phyloP scores from a whole-genome alignment of 1,140 invertebrate genomes.

The Ceratitis capitata region DNA sequence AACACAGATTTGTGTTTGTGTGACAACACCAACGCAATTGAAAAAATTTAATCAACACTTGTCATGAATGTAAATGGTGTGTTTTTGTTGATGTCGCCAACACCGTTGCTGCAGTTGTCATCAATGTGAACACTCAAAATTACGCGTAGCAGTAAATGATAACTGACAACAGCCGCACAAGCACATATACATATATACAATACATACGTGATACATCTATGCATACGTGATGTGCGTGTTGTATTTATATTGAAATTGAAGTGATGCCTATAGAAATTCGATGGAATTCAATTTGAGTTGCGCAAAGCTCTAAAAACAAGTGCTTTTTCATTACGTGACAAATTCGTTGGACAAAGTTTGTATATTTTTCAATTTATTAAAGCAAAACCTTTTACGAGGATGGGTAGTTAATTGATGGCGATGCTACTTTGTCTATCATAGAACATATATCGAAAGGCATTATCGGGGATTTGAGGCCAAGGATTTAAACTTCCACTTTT shows the following conservation, averaged over 20 bases:
- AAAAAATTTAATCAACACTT: slow-evolving; percentile 18
- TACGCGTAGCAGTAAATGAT: neutral
- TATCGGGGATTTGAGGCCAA: no score
- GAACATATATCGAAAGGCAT: no score
- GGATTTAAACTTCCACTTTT: no score
- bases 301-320: neutral
- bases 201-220: neutral
- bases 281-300: neutral
- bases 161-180: neutral
- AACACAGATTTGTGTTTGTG: neutral
- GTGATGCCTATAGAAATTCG: neutral
- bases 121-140: neutral
- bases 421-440: no score
- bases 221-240: neutral
- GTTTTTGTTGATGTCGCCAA: neutral
- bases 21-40: neutral
- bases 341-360: neutral
- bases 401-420: no score
- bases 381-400: no score
- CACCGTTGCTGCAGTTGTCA: neutral
- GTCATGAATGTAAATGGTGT: neutral
- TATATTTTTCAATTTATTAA: no score
- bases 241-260: neutral
- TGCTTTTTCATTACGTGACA: neutral
- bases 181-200: neutral